Evolutionary conservation across 2,797 vertebrate species (phyloP).

Genomic region (Urophycis tenuis): DNA sequence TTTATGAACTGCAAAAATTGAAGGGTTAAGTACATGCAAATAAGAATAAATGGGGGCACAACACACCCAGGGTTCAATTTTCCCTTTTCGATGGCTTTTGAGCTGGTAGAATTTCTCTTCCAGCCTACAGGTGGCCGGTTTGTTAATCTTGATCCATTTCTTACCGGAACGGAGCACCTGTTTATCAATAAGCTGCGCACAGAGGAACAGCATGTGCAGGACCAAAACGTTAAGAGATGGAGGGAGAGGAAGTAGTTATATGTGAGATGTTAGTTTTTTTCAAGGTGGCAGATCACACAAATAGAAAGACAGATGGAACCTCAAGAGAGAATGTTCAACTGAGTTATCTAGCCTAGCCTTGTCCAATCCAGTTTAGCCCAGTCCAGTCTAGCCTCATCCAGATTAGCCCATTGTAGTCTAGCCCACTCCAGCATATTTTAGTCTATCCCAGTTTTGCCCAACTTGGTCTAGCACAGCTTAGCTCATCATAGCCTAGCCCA

Average conservation of each 20-base stretch:
- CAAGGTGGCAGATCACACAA: background rate
- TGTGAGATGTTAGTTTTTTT: background rate
- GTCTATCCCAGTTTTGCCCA: no score
- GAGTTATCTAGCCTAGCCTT: background rate
- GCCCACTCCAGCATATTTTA: no score
- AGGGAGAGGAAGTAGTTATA: background rate
- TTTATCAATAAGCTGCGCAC: constrained; percentile 71
- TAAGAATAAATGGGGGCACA: background rate
- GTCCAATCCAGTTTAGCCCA: no score
- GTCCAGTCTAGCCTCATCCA: background rate
- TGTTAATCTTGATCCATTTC: constrained; percentile 74
- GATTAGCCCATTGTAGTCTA: no score
- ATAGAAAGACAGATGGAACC: no score
- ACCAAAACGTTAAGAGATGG: constrained; percentile 6
- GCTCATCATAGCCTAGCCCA: background rate
- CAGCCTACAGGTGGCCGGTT: constrained; percentile 78
- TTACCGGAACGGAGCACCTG: constrained; percentile 67
- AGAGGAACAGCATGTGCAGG: background rate
- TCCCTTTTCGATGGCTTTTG: constrained; percentile 75
- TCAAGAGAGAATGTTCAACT: background rate
- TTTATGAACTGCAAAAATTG: no score
- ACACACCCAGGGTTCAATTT: constrained; percentile 76
- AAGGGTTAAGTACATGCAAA: background rate
- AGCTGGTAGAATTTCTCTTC: constrained; percentile 74
- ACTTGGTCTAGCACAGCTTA: no score